These are phyloP conservation scores for Philaenus spumarius DNA, from an alignment of 1,140 invertebrate genomes.

Conservation along the genomic window DNA sequence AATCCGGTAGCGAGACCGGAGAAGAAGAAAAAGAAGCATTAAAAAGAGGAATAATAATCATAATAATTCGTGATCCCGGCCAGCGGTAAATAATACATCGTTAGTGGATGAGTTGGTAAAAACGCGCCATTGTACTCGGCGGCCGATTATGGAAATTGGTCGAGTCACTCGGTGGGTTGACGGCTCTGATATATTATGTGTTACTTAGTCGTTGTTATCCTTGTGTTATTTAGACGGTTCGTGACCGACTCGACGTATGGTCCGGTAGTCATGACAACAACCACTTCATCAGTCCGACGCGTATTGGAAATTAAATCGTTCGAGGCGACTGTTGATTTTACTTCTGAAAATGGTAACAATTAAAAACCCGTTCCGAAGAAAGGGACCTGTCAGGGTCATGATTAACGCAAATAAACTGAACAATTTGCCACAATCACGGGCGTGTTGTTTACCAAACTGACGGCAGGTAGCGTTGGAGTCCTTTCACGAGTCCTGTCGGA, in stretches of 20 bases:
- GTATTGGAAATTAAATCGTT: no score
- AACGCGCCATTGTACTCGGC: neutral
- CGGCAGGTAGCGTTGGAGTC: no score
- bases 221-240: slow-evolving; percentile 1
- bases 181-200: neutral
- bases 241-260: slow-evolving; percentile 1
- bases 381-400: no score
- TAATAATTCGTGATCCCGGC: slow-evolving; percentile 12
- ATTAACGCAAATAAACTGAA: no score
- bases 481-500: no score
- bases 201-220: slow-evolving; percentile 3
- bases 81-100: slow-evolving; percentile 13
- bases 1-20: no score
- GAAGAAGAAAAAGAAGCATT: neutral
- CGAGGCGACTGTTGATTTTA: no score
- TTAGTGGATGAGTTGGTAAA: slow-evolving; percentile 9
- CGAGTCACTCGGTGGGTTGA: no score
- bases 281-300: neutral
- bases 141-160: slow-evolving; percentile 9
- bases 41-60: slow-evolving; percentile 12
- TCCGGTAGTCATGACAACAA: neutral
- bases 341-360: no score
- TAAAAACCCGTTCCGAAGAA: no score
- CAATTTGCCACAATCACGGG: no score
- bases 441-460: no score